Evolutionary conservation across 2,888 invertebrate genomes (phyloP).

Genomic region (Agrilus mali): DNA sequence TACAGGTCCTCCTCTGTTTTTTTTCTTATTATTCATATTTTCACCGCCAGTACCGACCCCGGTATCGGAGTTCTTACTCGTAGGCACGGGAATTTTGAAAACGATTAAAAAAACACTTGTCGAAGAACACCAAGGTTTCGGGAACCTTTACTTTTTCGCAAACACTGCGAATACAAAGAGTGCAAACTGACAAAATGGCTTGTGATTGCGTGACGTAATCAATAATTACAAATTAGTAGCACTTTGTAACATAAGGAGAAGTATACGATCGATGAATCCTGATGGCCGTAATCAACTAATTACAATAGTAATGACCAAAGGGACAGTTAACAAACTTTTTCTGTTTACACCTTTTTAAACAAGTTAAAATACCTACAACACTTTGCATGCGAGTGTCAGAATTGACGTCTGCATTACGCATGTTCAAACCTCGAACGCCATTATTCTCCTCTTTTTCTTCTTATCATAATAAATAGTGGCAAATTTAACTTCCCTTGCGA

Average conservation of each 20-base stretch:
- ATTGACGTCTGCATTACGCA: too few species aligned
- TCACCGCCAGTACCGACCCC: slow-evolving; percentile 55
- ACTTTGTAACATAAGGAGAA: slow-evolving; percentile 1
- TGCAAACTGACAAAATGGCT: slow-evolving; percentile 33
- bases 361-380: too few species aligned
- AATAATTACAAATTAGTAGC: slow-evolving; percentile 23
- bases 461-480: too few species aligned
- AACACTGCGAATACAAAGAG: slow-evolving; percentile 22
- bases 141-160: slow-evolving; percentile 19
- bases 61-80: slow-evolving; percentile 69
- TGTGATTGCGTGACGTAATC: slow-evolving; percentile 29
- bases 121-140: slow-evolving; percentile 20
- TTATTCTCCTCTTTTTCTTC: too few species aligned
- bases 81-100: slow-evolving; percentile 76
- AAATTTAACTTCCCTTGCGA: too few species aligned
- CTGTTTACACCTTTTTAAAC: too few species aligned
- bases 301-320: background rate
- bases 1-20: slow-evolving; percentile 67
- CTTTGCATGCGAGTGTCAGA: too few species aligned
- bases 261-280: background rate
- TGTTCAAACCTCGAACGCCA: too few species aligned
- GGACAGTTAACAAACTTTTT: too few species aligned
- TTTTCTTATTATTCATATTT: slow-evolving; percentile 73
- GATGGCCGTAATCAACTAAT: background rate
- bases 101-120: slow-evolving; percentile 11